Evolutionary conservation across 2,797 vertebrate species (phyloP), one percentile per base, ranked within the genome.

Genomic region (Percopsis omiscomaycus): DNA sequence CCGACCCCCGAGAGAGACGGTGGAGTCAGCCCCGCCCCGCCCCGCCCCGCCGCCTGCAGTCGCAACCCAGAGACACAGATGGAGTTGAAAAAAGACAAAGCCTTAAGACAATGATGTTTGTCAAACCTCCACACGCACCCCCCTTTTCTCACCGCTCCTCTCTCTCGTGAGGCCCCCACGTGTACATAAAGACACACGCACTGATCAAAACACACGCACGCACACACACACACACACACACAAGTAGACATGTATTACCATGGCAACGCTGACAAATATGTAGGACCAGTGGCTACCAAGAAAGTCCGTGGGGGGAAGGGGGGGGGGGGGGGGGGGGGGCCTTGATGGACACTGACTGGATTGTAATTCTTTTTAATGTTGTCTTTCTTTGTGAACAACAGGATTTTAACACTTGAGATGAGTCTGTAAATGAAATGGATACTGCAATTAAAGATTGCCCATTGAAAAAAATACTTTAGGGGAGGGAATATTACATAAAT

Each of bases 101-200:
- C 92, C 92, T 93, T 92, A 92, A 92, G 87, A 91, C 86, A 86
- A 86, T 79, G 81, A 89, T 73, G 82, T 90, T 85, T 88, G 83
- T 87, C 74, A 58, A 62, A 62, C 75, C 13, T 54, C 22, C 72
- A 71, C 51, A 61, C 16, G 57, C 50, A 55, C 16, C 1, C 46
- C 28, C 22, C 28, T 29, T 30, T 14, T 61, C 47, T 44, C 61
- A 66, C 52, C 46, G 48, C 62, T 59, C 16, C n/a, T 57, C 71
- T 59, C 44, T 57, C 55, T 73, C 59, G 55, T 67, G 29, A 59
- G 49, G 50, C 77, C 65, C 70, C 73, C 61, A 75, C 74, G 73
- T 81, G 69, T 74, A 84, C 80, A 85, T 64, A 79, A 55, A 62
- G 1, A 73, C 15, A 62, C 60, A 61, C 6, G 49, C 64, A 64